These are phyloP conservation scores for Mythimna impura DNA, from an alignment of 2,888 invertebrate genomes.

Conservation along the genomic window DNA sequence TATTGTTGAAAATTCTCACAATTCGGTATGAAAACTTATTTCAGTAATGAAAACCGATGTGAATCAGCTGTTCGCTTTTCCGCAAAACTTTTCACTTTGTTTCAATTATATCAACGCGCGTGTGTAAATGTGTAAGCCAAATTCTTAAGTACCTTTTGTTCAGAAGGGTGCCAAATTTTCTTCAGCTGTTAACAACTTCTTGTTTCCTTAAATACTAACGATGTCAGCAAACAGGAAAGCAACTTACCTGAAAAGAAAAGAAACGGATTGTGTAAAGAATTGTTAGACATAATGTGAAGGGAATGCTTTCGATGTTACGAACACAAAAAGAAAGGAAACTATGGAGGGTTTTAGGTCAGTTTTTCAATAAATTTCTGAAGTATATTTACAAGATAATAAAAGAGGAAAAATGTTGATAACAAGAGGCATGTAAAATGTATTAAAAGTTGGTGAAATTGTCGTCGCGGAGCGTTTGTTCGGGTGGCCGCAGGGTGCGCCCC, in stretches of 20 bases:
- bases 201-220: conserved; percentile 34
- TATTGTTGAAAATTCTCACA: neutral
- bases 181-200: conserved; percentile 25
- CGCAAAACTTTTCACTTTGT: conserved; percentile 31
- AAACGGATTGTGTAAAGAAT: conserved; percentile 47
- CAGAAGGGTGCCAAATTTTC: conserved; percentile 24
- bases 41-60: conserved; percentile 5
- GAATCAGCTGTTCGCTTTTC: conserved; percentile 25
- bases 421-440: conserved; percentile 72
- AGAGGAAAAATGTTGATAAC: conserved; percentile 57
- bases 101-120: conserved; percentile 1
- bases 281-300: conserved; percentile 6
- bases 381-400: conserved; percentile 46
- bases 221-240: conserved; percentile 40
- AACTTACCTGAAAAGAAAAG: conserved; percentile 65
- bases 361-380: conserved; percentile 29
- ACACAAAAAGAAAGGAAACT: conserved; percentile 28
- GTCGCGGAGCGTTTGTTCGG: conserved; percentile 64
- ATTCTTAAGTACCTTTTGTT: conserved; percentile 49
- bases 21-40: conserved; percentile 3
- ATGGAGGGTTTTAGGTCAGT: conserved; percentile 17
- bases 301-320: conserved; percentile 18
- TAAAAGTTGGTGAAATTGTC: conserved; percentile 77
- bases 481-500: conserved; percentile 75
- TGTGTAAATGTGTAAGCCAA: conserved; percentile 32